Percentiles rank a stretch among this genome's conserved stretches.
phyloP scores from a whole-genome alignment of 2,797 vertebrate genomes.

The Sparus aurata region DNA sequence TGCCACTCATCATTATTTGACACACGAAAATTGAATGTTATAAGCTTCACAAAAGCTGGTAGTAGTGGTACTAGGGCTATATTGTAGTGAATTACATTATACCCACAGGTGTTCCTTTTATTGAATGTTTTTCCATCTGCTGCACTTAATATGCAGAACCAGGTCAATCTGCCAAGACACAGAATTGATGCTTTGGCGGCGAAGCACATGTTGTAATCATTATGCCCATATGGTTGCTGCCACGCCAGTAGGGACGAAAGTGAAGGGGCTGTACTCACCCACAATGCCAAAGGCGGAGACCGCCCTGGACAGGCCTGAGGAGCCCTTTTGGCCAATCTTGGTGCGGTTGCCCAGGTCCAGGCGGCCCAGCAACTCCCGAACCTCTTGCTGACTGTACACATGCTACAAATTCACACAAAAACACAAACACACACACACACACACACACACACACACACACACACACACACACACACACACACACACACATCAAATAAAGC shows the following conservation, averaged over 20 bases:
- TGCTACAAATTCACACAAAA: slow-evolving; percentile 84
- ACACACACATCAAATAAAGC: background rate
- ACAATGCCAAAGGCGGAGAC: slow-evolving; percentile 94
- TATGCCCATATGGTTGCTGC: slow-evolving; percentile 6
- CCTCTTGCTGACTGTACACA: slow-evolving; percentile 94
- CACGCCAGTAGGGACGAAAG: background rate
- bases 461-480: slow-evolving; percentile 29
- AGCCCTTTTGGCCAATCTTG: slow-evolving; percentile 95
- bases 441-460: slow-evolving; percentile 4
- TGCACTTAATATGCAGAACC: slow-evolving; percentile 38
- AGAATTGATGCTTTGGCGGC: slow-evolving; percentile 13
- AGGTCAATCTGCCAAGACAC: slow-evolving; percentile 27
- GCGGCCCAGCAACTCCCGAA: slow-evolving; percentile 94
- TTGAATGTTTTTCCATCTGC: slow-evolving; percentile 21
- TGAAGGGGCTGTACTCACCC: slow-evolving; percentile 85
- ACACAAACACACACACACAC: slow-evolving; percentile 11
- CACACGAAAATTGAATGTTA: slow-evolving; percentile 14
- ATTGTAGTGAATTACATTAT: slow-evolving; percentile 20
- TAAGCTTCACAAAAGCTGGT: background rate
- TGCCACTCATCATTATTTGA: slow-evolving; percentile 11
- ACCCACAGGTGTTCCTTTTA: slow-evolving; percentile 38
- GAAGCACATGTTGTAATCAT: slow-evolving; percentile 11
- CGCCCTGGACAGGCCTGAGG: slow-evolving; percentile 93
- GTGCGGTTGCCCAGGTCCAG: slow-evolving; percentile 96
- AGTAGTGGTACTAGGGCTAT: background rate